These are phyloP conservation scores for Artemia sinica DNA, from an alignment of 2,888 invertebrate species.

Conservation along the genomic window DNA sequence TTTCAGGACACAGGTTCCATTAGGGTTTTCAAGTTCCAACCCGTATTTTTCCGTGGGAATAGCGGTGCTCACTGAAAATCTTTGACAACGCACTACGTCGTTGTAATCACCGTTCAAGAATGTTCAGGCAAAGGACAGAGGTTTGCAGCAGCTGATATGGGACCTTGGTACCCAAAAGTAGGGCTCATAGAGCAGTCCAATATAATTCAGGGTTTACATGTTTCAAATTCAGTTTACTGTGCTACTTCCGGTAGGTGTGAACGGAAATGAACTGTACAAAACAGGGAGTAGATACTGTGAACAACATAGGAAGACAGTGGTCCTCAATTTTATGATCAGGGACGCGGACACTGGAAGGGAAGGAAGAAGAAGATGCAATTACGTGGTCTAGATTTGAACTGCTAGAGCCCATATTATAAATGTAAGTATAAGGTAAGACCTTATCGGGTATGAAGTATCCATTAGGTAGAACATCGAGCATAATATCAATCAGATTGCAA, in stretches of 20 bases:
- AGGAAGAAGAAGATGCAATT: not conserved
- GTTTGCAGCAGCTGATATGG: not conserved
- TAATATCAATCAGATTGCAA: constrained; percentile 1
- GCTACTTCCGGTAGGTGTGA: not conserved
- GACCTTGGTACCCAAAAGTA: constrained; percentile 5
- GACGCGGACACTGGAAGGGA: not conserved
- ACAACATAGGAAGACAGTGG: not conserved
- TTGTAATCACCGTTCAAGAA: not conserved
- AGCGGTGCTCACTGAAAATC: constrained; percentile 6
- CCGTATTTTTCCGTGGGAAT: not conserved
- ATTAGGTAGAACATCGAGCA: constrained; percentile 10
- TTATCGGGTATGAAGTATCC: not conserved
- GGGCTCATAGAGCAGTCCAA: not conserved
- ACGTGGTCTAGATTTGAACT: not conserved
- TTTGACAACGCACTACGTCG: not conserved
- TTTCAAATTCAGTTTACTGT: not conserved
- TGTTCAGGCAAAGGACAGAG: constrained; percentile 2
- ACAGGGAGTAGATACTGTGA: constrained; percentile 2
- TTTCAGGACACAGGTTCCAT: constrained; percentile 1
- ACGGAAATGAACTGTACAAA: not conserved
- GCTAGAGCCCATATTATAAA: not conserved
- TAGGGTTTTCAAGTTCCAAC: not conserved
- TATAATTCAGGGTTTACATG: not conserved
- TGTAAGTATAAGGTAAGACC: not conserved
- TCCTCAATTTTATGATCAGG: not conserved